Evolutionary conservation across 2,888 invertebrate genomes (phyloP).

Genomic region (Allolobophora icterica): DNA sequence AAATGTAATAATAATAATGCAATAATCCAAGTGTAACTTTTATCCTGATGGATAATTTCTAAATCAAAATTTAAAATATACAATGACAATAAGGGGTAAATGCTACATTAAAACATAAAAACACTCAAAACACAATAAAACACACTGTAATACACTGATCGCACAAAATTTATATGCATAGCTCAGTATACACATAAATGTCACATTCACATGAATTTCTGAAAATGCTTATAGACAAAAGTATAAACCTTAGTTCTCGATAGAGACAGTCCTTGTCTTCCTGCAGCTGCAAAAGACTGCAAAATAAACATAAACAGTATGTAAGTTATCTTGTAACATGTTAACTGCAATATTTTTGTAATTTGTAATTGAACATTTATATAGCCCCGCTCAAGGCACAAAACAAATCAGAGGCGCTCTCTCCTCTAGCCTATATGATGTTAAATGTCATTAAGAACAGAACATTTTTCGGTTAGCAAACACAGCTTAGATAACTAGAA

Average conservation of each 20-base stretch:
- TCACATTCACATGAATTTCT: background rate
- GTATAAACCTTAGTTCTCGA: conserved; percentile 36
- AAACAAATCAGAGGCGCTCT: too few relatives aligned
- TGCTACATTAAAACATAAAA: background rate
- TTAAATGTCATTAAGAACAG: too few relatives aligned
- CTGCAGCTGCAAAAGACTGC: conserved; percentile 62
- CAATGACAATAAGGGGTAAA: background rate
- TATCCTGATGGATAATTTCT: background rate
- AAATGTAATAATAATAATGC: background rate
- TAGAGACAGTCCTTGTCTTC: conserved; percentile 63
- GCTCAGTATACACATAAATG: background rate
- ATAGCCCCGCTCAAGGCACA: too few relatives aligned
- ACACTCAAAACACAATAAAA: background rate
- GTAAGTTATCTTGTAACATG: background rate
- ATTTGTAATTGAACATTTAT: too few relatives aligned
- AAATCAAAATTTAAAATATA: too few relatives aligned
- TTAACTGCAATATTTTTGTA: background rate
- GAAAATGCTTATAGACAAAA: background rate
- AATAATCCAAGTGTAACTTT: background rate
- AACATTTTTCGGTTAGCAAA: too few relatives aligned
- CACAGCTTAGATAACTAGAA: too few relatives aligned
- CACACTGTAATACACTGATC: background rate
- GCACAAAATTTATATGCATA: background rate
- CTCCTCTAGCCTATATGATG: too few relatives aligned
- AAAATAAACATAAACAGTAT: conserved; percentile 42